Evolutionary conservation across 1,140 invertebrate species (phyloP), one percentile per base, ranked within the genome.

Genomic region (Cryptotermes secundus): DNA sequence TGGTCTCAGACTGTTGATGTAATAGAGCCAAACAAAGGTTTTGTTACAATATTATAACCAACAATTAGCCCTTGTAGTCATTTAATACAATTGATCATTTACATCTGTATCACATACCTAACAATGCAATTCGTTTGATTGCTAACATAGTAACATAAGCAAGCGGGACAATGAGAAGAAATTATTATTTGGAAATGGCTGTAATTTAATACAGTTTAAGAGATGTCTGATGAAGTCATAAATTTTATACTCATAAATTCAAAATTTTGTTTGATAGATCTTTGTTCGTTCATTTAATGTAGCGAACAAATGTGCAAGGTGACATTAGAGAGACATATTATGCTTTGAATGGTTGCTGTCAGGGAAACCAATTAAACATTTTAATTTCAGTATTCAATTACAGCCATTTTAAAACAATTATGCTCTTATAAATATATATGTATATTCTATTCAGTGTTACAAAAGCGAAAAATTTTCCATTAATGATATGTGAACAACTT

Each of bases 401-500:
- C 59, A 72, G 59, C 59, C 59, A 72, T 72, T 72, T 49, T 72
- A n/a, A 9, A 72, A 10, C n/a, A 72, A 72, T 10, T 72, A 72
- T 72, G 26, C 16, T 16, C 26, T 31, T 72, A 72, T 72, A 4
- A 72, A n/a, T 22, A 49, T n/a, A 72, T 72, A 26, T 72, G 31
- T 31, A 72, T n/a, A 72, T 72, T 72, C 59, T 72, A 31, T 72
- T n/a, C 31, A 31, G n/a, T 72, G 26, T 72, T 72, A 72, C 26
- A 72, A 72, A 72, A 72, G 59, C 26, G 59, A 72, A 72, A 72
- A 26, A 31, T 72, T 72, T 72, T 72, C n/a, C 59, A 49, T 72
- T 72, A 72, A n/a, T 72, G 59, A 72, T 72, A 72, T 72, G 59
- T 72, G 59, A 72, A 72, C 59, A 72, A 72, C 59, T 72, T 7